These are phyloP conservation scores for Sebastes cheni DNA, from an alignment of 2,797 vertebrate genomes.

Conservation along the genomic window DNA sequence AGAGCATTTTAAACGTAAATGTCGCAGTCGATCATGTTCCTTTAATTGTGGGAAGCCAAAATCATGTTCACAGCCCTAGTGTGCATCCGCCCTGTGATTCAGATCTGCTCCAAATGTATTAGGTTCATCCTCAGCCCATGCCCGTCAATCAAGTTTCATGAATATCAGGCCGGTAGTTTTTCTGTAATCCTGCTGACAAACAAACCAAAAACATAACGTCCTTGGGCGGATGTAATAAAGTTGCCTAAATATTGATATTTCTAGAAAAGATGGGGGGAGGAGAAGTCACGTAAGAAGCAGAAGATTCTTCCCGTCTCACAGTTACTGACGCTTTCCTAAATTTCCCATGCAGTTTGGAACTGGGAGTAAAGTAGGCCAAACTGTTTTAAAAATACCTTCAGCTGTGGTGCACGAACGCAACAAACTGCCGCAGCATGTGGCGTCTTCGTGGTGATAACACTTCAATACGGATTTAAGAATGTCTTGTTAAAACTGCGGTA, in stretches of 20 bases:
- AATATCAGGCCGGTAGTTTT: no score
- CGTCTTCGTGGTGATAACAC: background rate
- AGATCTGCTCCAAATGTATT: background rate
- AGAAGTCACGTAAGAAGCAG: background rate
- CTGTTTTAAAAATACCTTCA: constrained; percentile 29
- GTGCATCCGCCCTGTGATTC: background rate
- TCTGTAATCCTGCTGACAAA: no score
- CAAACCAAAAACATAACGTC: no score
- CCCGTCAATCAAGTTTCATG: background rate
- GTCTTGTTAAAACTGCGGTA: background rate
- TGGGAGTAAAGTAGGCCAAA: constrained; percentile 37
- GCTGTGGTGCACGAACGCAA: background rate
- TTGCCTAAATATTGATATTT: background rate
- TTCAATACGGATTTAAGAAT: background rate
- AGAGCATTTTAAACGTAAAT: no score
- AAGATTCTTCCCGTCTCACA: background rate
- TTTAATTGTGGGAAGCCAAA: no score
- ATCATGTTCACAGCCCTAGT: no score
- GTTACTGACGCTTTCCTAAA: background rate
- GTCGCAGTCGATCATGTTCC: no score
- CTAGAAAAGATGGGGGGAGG: background rate
- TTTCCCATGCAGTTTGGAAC: constrained; percentile 18
- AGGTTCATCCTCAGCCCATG: background rate
- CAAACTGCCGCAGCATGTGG: background rate
- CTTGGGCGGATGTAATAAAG: no score